A percentile compares a stretch with the other conserved stretches of the same genome.
These are phyloP conservation scores for Drosophila sp. DNA, from an alignment of 1,140 invertebrate species.

Conservation along the genomic window DNA sequence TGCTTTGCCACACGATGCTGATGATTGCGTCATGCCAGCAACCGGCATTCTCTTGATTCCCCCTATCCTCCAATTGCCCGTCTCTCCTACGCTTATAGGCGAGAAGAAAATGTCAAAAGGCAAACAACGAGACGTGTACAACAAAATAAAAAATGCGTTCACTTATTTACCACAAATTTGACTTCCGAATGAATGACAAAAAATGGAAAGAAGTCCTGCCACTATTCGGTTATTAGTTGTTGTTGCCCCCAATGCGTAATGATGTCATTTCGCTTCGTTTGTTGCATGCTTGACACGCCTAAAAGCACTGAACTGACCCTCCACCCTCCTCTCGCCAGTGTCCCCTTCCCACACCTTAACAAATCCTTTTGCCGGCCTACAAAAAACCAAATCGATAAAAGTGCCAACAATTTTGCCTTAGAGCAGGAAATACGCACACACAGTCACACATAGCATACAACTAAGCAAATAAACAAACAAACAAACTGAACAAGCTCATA, in stretches of 20 bases:
- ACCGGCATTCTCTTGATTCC: constrained; percentile 4
- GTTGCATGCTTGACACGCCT: constrained; percentile 33
- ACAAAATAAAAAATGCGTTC: constrained; percentile 16
- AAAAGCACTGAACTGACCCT: not conserved
- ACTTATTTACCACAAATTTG: not conserved
- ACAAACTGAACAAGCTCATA: constrained; percentile 35
- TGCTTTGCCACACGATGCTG: constrained; percentile 6
- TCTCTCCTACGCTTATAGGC: too few species aligned
- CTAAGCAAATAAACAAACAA: constrained; percentile 19
- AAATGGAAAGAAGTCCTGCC: constrained; percentile 8
- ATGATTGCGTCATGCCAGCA: constrained; percentile 38
- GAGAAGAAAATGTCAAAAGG: not conserved
- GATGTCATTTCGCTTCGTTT: constrained; percentile 37
- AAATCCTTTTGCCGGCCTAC: constrained; percentile 51
- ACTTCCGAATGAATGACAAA: constrained; percentile 11
- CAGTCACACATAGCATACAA: constrained; percentile 16
- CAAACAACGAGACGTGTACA: not conserved
- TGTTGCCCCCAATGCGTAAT: constrained; percentile 1
- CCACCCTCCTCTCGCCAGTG: not conserved
- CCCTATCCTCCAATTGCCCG: not conserved
- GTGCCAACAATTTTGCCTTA: constrained; percentile 32
- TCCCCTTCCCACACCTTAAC: not conserved
- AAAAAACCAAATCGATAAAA: constrained; percentile 43
- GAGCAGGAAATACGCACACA: constrained; percentile 41
- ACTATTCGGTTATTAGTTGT: not conserved